These are phyloP conservation scores for Apostichopus japonicus DNA, from an alignment of 35 echinoderm and acorn worm genomes.

Conservation along the genomic window DNA sequence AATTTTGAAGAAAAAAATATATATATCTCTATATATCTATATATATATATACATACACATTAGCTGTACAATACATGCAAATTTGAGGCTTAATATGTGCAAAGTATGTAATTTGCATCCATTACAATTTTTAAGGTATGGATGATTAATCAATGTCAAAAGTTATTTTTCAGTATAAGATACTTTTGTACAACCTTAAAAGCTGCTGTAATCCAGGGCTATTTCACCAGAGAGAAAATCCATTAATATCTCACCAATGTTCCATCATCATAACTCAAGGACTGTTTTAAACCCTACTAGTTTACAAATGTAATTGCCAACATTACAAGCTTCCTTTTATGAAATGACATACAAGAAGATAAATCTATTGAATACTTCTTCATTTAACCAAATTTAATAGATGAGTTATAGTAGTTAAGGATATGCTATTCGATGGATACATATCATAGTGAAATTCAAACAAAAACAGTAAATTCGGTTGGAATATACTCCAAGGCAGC, in stretches of 20 bases:
- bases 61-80: not conserved
- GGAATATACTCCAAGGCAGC: not conserved
- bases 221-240: not conserved
- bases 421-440: too few relatives aligned
- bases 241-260: not conserved
- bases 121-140: not conserved
- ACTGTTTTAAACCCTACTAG: not conserved
- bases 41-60: not conserved
- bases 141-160: conserved; percentile 16
- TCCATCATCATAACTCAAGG: not conserved
- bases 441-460: too few relatives aligned
- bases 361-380: not conserved
- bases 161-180: not conserved
- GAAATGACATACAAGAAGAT: not conserved
- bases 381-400: not conserved
- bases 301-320: conserved; percentile 10
- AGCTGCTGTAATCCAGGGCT: conserved; percentile 5
- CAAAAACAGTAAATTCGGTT: too few relatives aligned
- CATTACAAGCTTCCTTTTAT: not conserved
- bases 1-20: not conserved
- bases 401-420: not conserved
- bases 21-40: not conserved
- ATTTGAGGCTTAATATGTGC: not conserved
- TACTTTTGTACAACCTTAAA: not conserved
- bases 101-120: conserved; percentile 11